phyloP scores from a whole-genome alignment of 2,888 invertebrate genomes.

The Habroteleia sp. region DNA sequence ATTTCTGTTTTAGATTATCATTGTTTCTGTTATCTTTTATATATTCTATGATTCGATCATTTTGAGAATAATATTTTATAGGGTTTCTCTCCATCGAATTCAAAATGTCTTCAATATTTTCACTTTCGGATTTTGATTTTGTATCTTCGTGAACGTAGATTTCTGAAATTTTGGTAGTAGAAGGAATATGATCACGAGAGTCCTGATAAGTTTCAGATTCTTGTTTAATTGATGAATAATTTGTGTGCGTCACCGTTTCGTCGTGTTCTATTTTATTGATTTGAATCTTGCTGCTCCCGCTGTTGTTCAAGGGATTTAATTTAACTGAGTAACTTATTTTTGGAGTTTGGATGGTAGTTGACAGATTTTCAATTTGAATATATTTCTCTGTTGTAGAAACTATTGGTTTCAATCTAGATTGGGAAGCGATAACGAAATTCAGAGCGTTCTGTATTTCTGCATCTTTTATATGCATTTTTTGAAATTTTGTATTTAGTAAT shows the following conservation, averaged over 20 bases:
- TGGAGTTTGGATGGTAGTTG: too few relatives aligned
- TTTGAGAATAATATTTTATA: conserved; percentile 70
- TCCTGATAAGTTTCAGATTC: too few relatives aligned
- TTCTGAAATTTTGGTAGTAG: conserved; percentile 3
- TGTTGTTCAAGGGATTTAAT: too few relatives aligned
- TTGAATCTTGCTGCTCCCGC: too few relatives aligned
- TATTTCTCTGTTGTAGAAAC: too few relatives aligned
- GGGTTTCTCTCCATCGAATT: conserved; percentile 59
- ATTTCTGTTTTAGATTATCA: too few relatives aligned
- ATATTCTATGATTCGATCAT: conserved; percentile 67
- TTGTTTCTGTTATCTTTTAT: conserved; percentile 64
- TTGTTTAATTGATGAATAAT: too few relatives aligned
- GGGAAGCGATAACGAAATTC: conserved; percentile 36
- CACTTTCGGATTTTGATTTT: not conserved
- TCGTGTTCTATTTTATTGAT: too few relatives aligned
- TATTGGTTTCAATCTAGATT: too few relatives aligned
- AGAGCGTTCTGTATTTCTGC: conserved; percentile 63
- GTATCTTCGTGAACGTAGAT: not conserved
- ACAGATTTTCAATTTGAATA: too few relatives aligned
- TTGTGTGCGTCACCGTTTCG: too few relatives aligned
- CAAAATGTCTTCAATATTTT: conserved; percentile 24
- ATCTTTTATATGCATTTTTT: conserved; percentile 49
- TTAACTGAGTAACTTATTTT: too few relatives aligned
- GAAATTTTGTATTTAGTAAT: conserved; percentile 1
- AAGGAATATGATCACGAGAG: conserved; percentile 16